Conservation (phyloP, 2,888 invertebrate species). For the Macaria liturata region DNA sequence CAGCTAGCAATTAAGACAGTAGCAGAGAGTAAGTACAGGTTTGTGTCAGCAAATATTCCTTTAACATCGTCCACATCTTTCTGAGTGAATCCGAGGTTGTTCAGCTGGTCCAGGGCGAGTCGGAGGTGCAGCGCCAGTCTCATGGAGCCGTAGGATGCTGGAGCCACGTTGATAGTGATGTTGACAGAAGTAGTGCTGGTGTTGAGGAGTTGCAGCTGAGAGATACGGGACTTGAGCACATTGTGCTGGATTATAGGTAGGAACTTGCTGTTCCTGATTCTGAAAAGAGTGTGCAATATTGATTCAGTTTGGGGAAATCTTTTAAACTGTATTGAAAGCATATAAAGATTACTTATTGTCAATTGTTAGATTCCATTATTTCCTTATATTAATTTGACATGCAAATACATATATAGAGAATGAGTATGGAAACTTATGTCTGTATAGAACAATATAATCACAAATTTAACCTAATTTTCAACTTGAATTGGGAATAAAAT, state of each 20-base stretch:
- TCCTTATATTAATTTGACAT: not conserved
- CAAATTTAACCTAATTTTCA: no score
- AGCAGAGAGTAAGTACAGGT: slow-evolving; percentile 93
- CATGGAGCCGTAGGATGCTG: slow-evolving; percentile 91
- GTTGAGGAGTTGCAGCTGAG: slow-evolving; percentile 88
- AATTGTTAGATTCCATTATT: not conserved
- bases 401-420: no score
- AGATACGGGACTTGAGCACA: slow-evolving; percentile 90
- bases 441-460: no score
- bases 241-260: slow-evolving; percentile 93
- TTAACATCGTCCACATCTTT: slow-evolving; percentile 99
- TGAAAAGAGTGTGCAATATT: slow-evolving; percentile 50
- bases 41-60: slow-evolving; percentile 97
- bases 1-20: slow-evolving; percentile 95
- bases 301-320: not conserved
- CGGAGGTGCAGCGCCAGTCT: slow-evolving; percentile 91
- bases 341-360: not conserved
- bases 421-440: no score
- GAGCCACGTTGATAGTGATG: slow-evolving; percentile 87
- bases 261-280: slow-evolving; percentile 86
- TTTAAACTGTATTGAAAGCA: not conserved
- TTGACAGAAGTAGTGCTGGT: slow-evolving; percentile 84
- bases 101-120: slow-evolving; percentile 87
- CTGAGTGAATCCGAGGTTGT: slow-evolving; percentile 92
- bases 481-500: no score